Percentiles rank a stretch among this genome's conserved stretches.
Conservation (phyloP, 2,797 vertebrate species). For the Schizopygopsis pylzovi region DNA sequence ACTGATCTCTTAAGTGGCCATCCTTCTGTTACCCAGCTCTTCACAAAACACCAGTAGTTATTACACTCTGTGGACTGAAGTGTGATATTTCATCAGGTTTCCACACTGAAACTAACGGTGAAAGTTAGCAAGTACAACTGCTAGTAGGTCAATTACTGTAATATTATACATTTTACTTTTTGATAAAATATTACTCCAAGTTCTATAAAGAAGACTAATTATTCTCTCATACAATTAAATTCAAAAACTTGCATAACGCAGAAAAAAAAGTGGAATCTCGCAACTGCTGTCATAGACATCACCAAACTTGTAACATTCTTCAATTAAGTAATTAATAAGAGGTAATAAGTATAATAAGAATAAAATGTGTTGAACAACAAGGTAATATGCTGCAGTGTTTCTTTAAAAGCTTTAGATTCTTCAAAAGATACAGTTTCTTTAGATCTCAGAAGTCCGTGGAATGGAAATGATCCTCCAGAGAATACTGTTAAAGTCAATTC, state of each 20-base stretch:
- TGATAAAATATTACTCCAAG: neutral
- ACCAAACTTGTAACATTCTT: neutral
- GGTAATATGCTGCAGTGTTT: slow-evolving; percentile 3
- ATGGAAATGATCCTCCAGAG: slow-evolving; percentile 3
- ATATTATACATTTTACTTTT: neutral
- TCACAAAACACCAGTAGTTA: slow-evolving; percentile 2
- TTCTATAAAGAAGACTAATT: neutral
- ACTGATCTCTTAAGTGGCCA: neutral
- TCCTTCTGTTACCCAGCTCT: neutral
- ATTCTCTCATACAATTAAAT: neutral
- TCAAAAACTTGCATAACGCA: slow-evolving; percentile 6
- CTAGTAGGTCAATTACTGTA: neutral
- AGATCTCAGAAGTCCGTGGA: slow-evolving; percentile 12
- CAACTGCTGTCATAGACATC: neutral
- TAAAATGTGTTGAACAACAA: neutral
- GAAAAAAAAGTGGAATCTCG: neutral
- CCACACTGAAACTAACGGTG: neutral
- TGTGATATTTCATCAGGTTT: neutral
- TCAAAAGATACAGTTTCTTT: neutral
- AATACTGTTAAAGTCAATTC: neutral
- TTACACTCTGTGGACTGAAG: neutral
- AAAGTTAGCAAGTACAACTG: neutral
- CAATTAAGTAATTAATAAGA: neutral
- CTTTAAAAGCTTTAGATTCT: neutral
- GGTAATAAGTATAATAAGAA: neutral